Percentiles rank a stretch among this genome's conserved stretches.
Conservation (phyloP, 1,140 invertebrate species). For the Holotrichia oblita region DNA sequence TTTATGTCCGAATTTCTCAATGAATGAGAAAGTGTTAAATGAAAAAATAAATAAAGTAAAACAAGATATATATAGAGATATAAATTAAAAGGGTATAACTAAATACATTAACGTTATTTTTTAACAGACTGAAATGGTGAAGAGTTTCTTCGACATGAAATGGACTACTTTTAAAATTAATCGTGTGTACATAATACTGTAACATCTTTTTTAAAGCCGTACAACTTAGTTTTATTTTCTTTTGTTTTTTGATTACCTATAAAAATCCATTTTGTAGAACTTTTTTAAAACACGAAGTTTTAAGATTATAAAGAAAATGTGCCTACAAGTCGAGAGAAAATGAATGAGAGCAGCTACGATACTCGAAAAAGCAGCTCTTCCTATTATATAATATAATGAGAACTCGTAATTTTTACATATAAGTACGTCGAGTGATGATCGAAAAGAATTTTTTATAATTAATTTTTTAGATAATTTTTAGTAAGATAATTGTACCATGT, state of each 20-base stretch:
- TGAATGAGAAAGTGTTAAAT: background rate
- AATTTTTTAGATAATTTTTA: background rate
- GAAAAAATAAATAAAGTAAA: conserved; percentile 9
- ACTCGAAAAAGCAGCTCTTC: background rate
- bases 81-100: conserved; percentile 2
- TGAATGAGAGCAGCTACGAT: background rate
- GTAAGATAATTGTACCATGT: background rate
- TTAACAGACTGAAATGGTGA: conserved; percentile 1
- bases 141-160: background rate
- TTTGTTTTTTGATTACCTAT: background rate
- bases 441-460: too few species aligned
- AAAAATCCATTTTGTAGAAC: conserved; percentile 1
- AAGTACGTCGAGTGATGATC: background rate
- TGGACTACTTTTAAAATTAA: background rate
- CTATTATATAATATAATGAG: background rate
- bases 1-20: conserved; percentile 8
- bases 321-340: background rate
- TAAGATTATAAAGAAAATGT: conserved; percentile 12
- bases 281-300: conserved; percentile 7
- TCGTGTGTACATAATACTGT: background rate
- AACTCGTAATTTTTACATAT: conserved; percentile 10
- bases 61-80: background rate
- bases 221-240: background rate
- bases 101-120: background rate
- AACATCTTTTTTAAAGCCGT: background rate